Evolutionary conservation across 2,113 vertebrate genomes (phyloP).

Genomic region (Cephalopterus ornatus): DNA sequence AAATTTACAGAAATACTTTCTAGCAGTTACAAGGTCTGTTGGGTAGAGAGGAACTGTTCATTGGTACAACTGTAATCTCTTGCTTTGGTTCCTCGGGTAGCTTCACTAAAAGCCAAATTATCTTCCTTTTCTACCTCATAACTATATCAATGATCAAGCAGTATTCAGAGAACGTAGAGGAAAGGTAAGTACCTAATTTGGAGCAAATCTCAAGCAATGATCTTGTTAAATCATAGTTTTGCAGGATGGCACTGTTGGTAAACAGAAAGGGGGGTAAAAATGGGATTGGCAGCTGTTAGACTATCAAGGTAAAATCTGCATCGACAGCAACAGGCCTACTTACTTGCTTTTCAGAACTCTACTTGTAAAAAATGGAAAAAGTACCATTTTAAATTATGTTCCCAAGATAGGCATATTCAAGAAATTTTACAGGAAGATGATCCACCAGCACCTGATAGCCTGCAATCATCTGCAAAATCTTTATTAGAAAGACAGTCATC

Average conservation of each 20-base stretch:
- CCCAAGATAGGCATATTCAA: not conserved
- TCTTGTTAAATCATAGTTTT: not conserved
- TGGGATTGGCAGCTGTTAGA: not conserved
- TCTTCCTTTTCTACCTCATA: not conserved
- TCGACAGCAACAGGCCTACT: not conserved
- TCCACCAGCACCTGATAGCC: not conserved
- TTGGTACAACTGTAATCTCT: not conserved
- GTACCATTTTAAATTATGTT: not conserved
- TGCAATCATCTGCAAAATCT: not conserved
- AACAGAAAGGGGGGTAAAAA: not conserved
- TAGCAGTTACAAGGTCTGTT: not conserved
- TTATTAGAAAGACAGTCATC: not conserved
- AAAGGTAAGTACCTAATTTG: not conserved
- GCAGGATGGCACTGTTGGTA: not conserved
- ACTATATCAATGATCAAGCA: not conserved
- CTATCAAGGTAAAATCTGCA: not conserved
- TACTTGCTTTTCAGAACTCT: not conserved
- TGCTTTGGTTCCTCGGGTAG: not conserved
- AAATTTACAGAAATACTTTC: not conserved
- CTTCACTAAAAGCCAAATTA: not conserved
- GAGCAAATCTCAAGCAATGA: not conserved
- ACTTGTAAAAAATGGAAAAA: not conserved
- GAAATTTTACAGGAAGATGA: not conserved
- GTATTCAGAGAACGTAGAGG: not conserved
- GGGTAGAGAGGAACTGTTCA: not conserved